Evolutionary conservation across 2,113 vertebrate genomes (phyloP).

Genomic region (Crotalus viridis): DNA sequence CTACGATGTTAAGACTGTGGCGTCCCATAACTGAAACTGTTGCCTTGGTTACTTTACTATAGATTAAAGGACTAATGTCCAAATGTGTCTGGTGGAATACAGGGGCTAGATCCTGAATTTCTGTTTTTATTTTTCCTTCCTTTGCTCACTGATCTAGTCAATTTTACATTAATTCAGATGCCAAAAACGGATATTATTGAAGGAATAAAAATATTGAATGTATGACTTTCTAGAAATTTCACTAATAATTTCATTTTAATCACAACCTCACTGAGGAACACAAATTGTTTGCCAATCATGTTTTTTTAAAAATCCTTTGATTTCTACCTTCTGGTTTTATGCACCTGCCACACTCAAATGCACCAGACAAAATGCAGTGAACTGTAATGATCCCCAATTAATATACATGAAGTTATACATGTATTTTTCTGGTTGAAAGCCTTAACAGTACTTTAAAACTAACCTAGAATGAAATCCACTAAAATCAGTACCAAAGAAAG

Average conservation of each 20-base stretch:
- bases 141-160: background rate
- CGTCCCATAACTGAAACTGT: background rate
- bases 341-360: background rate
- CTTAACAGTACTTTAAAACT: background rate
- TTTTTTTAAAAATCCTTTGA: background rate
- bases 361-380: background rate
- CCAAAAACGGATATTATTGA: background rate
- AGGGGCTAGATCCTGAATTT: background rate
- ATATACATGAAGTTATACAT: background rate
- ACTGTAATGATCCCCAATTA: background rate
- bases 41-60: background rate
- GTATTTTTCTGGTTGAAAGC: background rate
- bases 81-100: background rate
- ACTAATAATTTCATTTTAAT: background rate
- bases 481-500: background rate
- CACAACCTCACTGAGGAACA: background rate
- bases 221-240: background rate
- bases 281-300: background rate
- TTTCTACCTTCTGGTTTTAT: background rate
- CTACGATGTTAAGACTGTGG: background rate
- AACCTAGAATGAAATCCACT: background rate
- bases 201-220: background rate
- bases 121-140: background rate
- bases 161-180: background rate
- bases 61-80: background rate